Base-by-base conservation (phyloP, 2,888 invertebrate species). In the Portevinia maculata region DNA sequence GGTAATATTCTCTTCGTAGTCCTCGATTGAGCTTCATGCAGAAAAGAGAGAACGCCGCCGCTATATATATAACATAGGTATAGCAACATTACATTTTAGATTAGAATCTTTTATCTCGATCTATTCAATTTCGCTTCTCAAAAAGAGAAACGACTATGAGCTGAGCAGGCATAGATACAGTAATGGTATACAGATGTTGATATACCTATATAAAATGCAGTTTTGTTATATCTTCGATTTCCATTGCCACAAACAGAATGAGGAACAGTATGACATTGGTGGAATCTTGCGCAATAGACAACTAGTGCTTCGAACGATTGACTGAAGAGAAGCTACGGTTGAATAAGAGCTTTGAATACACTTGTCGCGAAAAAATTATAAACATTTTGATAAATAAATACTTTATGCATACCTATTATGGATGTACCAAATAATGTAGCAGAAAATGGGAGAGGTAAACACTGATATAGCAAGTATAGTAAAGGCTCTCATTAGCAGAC, bases 221-320 rank as follows among this genome's bases (percentile, higher is more conserved):
- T 75, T 81, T 62, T 30, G 53, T 30, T 48, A 55, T 48, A 64
- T 64, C 24, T 39, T 21, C 39, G 48, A 50, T 60, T 67, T 46
- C 50, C 67, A 69, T 60, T 69, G 62, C 48, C 57, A 24, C 55
- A n/a, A n/a, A n/a, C n/a, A n/a, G n/a, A n/a, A 39, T 57, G 30
- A 17, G 53, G 19, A 46, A n/a, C n/a, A n/a, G n/a, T n/a, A n/a
- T 79, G 79, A 65, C 74, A 69, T 64, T 79, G 57, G 44, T 44
- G 11, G 50, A 59, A 30, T 15, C 76, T 60, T 83, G 81, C 81
- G 81, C 81, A 83, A 64, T 83, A 50, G 55, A 34, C 1, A 37
- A 28, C 9, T 8, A 17, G 21, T 13, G 15, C 2, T 24, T 24
- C 19, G n/a, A 13, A 11, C 6, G 1, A n/a, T 0, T 9, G 8